These are phyloP conservation scores for Himantopus leucocephalus DNA, from an alignment of 2,113 vertebrate genomes.

Conservation along the genomic window DNA sequence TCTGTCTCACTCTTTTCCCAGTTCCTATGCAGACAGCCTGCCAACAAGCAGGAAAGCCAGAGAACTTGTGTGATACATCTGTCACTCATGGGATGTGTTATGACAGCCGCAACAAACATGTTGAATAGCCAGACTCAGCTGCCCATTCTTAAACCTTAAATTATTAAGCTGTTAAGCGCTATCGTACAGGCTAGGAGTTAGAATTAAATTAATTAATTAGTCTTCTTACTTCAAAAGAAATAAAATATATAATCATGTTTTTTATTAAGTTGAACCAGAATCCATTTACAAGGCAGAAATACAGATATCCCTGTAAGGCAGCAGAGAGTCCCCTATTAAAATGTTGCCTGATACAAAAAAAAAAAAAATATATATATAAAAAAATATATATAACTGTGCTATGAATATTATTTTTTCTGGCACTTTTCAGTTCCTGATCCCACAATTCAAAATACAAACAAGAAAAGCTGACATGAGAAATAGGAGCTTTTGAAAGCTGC, in stretches of 20 bases:
- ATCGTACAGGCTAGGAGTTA: not conserved
- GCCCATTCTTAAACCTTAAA: not conserved
- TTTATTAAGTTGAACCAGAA: not conserved
- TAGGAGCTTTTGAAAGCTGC: slow-evolving; percentile 44
- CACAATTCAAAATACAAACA: slow-evolving; percentile 48
- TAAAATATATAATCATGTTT: not conserved
- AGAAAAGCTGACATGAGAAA: slow-evolving; percentile 57
- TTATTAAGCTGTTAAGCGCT: not conserved
- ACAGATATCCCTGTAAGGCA: not conserved
- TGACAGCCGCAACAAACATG: accelerated
- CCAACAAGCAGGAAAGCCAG: not conserved
- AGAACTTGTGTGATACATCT: not conserved
- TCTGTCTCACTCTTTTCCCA: not conserved
- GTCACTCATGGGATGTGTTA: not conserved
- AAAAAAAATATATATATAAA: no score
- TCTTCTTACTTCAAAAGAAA: not conserved
- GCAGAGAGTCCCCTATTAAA: slow-evolving; percentile 50
- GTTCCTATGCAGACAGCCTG: not conserved
- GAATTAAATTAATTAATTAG: not conserved
- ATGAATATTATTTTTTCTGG: slow-evolving; percentile 49
- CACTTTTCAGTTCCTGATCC: slow-evolving; percentile 28
- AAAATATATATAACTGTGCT: slow-evolving; percentile 31
- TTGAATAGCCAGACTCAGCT: not conserved
- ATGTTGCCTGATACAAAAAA: slow-evolving; percentile 32
- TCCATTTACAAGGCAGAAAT: not conserved